Evolutionary conservation across 2,797 vertebrate genomes (phyloP), one percentile per base, ranked within the genome.

Genomic region (Chelmon rostratus): DNA sequence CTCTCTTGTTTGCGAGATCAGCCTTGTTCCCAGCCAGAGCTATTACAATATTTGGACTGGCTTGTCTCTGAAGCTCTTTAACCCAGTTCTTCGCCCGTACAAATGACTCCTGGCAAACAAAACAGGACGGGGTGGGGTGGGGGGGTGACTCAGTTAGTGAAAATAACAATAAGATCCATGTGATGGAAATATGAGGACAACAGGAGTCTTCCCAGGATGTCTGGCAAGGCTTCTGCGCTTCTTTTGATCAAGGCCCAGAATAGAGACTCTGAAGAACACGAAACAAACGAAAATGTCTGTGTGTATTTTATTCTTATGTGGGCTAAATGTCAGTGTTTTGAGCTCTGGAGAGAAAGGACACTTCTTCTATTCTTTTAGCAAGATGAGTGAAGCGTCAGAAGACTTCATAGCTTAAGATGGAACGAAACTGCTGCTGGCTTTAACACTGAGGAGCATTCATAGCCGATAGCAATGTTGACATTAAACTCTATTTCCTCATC

Each of bases 31-130:
- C 98, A 79, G 98, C 97, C 96, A 99, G 96, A 83, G 98, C 98
- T 97, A 99, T 99, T 94, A 99, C 98, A 91, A 99, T 99, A 87
- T 98, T 99, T 89, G 98, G 98, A 94, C 98, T 99, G 93, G 98
- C 98, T 98, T 99, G 98, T 94, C 97, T 97, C 94, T 99, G 98
- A 89, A 99, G 97, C 94, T 99, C 98, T 95, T 99, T 99, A 89
- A 99, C 98, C 98, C 98, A 99, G 84, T 99, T 99, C 96, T 99
- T 99, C 42, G 98, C 98, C 95, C 98, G 97, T 89, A 97, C 96
- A 96, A 99, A 99, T 74, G 98, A 99, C 85, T 99, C 98, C 98
- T 99, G 95, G 84, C 82, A 94, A 92, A 92, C 54, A 91, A 53
- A 78, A 76, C 56, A 72, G 38, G 52, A 59, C 19, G 46, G 44